Conservation (phyloP, 2,888 invertebrate species). For the Morinoia aosen region DNA sequence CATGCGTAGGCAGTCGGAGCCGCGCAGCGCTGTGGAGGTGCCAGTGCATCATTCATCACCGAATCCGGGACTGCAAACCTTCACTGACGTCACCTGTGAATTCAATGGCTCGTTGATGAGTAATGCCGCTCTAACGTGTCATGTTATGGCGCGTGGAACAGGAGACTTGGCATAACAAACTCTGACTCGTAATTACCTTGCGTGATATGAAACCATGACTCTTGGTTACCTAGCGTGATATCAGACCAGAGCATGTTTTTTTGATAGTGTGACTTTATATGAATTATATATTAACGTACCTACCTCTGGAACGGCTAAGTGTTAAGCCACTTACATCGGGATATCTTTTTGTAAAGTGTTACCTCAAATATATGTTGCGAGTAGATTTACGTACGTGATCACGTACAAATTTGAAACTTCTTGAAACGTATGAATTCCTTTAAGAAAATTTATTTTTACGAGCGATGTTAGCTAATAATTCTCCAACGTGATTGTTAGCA, state of each 20-base stretch:
- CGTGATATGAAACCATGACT: not conserved
- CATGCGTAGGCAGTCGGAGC: not conserved
- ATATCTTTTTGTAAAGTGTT: not conserved
- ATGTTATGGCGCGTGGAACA: not conserved
- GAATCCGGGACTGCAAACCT: not conserved
- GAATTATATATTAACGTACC: not conserved
- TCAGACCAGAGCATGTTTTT: not conserved
- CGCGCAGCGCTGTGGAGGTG: not conserved
- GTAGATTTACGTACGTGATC: not conserved
- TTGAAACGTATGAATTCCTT: not conserved
- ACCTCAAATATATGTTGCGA: not conserved
- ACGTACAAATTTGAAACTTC: not conserved
- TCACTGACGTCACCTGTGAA: not conserved
- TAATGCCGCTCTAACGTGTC: not conserved
- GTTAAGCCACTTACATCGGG: not conserved
- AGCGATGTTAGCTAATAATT: not conserved
- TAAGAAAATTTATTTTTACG: not conserved
- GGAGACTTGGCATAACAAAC: not conserved
- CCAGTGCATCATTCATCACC: not conserved
- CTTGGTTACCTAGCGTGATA: not conserved
- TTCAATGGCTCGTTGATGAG: not conserved
- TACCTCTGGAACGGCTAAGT: not conserved
- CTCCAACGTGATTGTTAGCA: not conserved
- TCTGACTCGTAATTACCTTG: not conserved
- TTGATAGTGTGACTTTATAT: not conserved